A percentile compares a stretch with the other conserved stretches of the same genome.
Conservation (phyloP, 2,113 vertebrate genomes). For the Podarcis cretensis region DNA sequence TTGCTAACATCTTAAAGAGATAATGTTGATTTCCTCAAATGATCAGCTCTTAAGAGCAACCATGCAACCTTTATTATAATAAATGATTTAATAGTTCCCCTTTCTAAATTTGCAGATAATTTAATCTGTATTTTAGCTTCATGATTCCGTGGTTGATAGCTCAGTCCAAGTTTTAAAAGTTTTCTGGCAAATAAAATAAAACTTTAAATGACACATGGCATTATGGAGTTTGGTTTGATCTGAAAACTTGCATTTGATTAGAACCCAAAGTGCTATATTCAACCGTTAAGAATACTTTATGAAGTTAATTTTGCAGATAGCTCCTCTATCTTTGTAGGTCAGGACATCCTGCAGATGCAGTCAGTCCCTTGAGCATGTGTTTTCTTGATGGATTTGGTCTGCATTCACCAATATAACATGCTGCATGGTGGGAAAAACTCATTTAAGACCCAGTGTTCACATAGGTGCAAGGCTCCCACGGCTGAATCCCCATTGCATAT, state of each 20-base stretch:
- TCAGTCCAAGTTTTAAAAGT: constrained; percentile 27
- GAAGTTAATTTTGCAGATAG: neutral
- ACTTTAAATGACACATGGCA: neutral
- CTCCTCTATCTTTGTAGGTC: neutral
- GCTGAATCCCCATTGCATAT: too few relatives aligned
- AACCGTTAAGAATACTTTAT: neutral
- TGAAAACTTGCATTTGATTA: neutral
- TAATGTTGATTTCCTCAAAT: neutral
- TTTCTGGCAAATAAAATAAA: neutral
- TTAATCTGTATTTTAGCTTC: constrained; percentile 23
- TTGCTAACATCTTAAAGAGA: neutral
- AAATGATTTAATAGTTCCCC: neutral
- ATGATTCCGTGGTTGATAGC: neutral
- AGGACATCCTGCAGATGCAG: neutral
- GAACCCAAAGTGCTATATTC: neutral
- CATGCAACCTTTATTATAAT: neutral
- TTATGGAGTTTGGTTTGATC: neutral
- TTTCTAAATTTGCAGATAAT: constrained; percentile 17
- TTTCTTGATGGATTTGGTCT: neutral
- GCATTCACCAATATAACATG: neutral
- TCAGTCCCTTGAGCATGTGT: neutral
- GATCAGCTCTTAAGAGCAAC: neutral
- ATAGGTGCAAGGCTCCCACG: neutral
- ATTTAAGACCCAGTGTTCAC: neutral
- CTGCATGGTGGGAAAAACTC: neutral